These are phyloP conservation scores for Lypha dubia DNA, from an alignment of 2,888 invertebrate genomes.

Conservation along the genomic window DNA sequence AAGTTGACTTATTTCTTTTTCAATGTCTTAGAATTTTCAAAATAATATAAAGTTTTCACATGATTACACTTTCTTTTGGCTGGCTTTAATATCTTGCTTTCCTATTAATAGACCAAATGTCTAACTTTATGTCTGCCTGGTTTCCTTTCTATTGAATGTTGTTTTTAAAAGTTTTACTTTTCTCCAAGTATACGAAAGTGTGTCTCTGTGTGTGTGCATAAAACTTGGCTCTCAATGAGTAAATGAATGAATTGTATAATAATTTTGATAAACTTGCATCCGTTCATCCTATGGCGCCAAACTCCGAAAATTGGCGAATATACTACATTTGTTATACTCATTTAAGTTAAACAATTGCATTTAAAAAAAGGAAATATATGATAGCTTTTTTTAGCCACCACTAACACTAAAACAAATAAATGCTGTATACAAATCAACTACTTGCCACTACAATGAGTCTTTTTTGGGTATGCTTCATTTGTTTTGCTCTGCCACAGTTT, in stretches of 20 bases:
- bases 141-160: constrained; percentile 69
- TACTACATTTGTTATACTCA: constrained; percentile 13
- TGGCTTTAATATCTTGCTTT: constrained; percentile 14
- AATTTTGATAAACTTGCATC: constrained; percentile 65
- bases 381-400: constrained; percentile 18
- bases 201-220: background rate
- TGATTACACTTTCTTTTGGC: constrained; percentile 1
- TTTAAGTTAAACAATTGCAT: constrained; percentile 37
- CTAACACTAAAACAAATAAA: constrained; percentile 29
- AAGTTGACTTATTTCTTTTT: background rate
- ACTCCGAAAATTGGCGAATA: constrained; percentile 57
- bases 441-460: constrained; percentile 39
- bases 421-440: constrained; percentile 26
- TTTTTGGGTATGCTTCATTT: constrained; percentile 70
- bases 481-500: constrained; percentile 64
- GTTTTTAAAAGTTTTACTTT: constrained; percentile 21
- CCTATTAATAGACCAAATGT: constrained; percentile 48
- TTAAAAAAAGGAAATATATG: constrained; percentile 44
- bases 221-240: constrained; percentile 64
- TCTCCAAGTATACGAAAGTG: background rate
- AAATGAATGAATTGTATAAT: constrained; percentile 62
- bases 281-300: constrained; percentile 71
- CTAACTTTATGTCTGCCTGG: constrained; percentile 56
- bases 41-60: constrained; percentile 3
- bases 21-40: background rate